Base-by-base conservation (phyloP, 2,888 invertebrate genomes). In the Anticlea derivata region DNA sequence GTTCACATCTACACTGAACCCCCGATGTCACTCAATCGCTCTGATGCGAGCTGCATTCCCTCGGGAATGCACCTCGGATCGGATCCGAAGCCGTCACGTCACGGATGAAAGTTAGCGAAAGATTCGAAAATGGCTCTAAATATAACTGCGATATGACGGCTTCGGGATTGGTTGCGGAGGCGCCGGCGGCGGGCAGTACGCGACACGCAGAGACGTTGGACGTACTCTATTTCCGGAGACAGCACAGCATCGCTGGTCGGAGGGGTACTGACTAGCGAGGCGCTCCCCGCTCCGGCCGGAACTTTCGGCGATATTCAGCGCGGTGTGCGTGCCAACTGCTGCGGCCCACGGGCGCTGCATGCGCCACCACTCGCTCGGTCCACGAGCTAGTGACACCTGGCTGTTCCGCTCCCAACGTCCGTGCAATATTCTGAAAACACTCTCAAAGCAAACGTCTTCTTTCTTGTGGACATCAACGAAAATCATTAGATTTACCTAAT, bases 191-290 rank as follows among this genome's bases (percentile, higher is more conserved):
- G 68, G 67, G 66, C 68, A 70, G 76, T 72, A 63, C 78, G 77
- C 82, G 80, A 73, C 71, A 80, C 78, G 76, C 66, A 70, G 63
- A 72, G 69, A 63, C 69, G 69, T 70, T 75, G 74, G 63, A 77
- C 84, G 85, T 86, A 91, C 91, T 91, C 87, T 91, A 91, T 91
- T 88, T 88, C 86, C 88, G 89, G 91, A 91, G 91, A 91, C 91
- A 91, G 91, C 87, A 86, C 86, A 85, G 91, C 91, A 91, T 91
- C 88, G 91, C 91, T 89, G 91, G 91, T 91, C 91, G 91, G 86
- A 90, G 84, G 83, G 87, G 86, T 86, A 91, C 91, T 91, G 91
- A 81, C 84, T 80, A 68, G 73, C 72, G 62, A 66, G 68, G 65
- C 69, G 68, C 73, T 74, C 78, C 78, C 78, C 78, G 77, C 75